phyloP scores from a whole-genome alignment of 2,888 invertebrate genomes.

The Taphrorychus bicolor region DNA sequence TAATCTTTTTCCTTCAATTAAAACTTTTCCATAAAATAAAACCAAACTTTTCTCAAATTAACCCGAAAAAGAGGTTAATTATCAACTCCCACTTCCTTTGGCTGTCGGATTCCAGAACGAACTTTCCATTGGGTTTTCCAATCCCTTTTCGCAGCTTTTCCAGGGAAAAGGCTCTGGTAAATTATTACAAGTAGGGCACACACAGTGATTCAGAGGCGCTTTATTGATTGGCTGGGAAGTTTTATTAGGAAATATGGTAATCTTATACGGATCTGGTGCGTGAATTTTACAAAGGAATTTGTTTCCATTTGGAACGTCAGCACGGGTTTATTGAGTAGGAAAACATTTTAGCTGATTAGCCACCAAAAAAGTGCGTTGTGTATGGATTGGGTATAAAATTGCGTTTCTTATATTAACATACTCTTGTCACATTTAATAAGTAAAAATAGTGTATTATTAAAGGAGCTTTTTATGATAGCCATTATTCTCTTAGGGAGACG shows the following conservation, averaged over 20 bases:
- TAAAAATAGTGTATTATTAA: no score
- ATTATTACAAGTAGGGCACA: conserved; percentile 46
- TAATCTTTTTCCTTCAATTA: neutral
- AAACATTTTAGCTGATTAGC: conserved; percentile 22
- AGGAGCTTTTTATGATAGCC: no score
- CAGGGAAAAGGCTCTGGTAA: conserved; percentile 22
- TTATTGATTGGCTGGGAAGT: conserved; percentile 47
- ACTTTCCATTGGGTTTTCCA: conserved; percentile 25
- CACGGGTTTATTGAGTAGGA: conserved; percentile 6
- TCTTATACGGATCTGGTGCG: conserved; percentile 32
- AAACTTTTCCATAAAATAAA: neutral
- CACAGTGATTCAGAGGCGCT: conserved; percentile 44
- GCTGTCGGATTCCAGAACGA: conserved; percentile 5
- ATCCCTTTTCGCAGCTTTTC: conserved; percentile 15
- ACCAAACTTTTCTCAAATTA: neutral
- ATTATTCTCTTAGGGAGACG: no score
- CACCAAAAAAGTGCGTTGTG: no score
- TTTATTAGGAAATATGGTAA: conserved; percentile 48
- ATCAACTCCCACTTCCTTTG: neutral
- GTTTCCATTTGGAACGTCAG: conserved; percentile 24
- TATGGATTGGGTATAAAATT: no score
- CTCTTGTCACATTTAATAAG: no score
- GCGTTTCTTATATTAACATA: no score
- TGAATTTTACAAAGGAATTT: conserved; percentile 27
- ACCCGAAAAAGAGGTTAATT: conserved; percentile 1